These are phyloP conservation scores for Desoria tigrina DNA, from an alignment of 2,888 invertebrate species.

Conservation along the genomic window DNA sequence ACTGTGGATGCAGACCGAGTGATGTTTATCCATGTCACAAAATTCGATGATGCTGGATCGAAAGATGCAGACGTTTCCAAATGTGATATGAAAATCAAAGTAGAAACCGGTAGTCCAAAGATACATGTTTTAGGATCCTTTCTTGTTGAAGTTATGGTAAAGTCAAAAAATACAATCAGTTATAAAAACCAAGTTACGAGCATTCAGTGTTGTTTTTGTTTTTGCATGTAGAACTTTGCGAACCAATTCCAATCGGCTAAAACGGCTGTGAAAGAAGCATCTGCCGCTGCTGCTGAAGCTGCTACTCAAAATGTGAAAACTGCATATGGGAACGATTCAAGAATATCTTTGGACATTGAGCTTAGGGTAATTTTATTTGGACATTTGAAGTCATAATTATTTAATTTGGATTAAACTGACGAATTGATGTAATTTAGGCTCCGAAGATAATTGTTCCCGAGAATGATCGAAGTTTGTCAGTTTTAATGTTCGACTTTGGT, in stretches of 20 bases:
- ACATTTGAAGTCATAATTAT: background rate
- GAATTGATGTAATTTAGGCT: slow-evolving; percentile 61
- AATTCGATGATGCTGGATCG: slow-evolving; percentile 66
- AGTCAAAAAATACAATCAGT: background rate
- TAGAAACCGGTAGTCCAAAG: slow-evolving; percentile 79
- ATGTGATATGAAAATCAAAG: slow-evolving; percentile 75
- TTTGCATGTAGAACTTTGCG: slow-evolving; percentile 76
- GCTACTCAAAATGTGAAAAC: slow-evolving; percentile 84
- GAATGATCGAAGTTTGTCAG: slow-evolving; percentile 75
- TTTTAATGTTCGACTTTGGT: slow-evolving; percentile 83
- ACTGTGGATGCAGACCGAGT: slow-evolving; percentile 79
- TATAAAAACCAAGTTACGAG: too few species aligned
- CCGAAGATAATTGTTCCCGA: slow-evolving; percentile 89
- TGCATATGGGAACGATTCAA: slow-evolving; percentile 77
- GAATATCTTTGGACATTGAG: slow-evolving; percentile 68
- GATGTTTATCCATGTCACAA: slow-evolving; percentile 71
- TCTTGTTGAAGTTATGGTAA: slow-evolving; percentile 73
- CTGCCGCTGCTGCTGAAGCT: slow-evolving; percentile 83
- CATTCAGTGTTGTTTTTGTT: slow-evolving; percentile 8
- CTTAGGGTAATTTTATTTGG: slow-evolving; percentile 60
- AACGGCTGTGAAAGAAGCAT: slow-evolving; percentile 81
- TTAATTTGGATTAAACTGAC: background rate
- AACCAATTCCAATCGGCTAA: slow-evolving; percentile 89
- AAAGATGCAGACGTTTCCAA: slow-evolving; percentile 57
- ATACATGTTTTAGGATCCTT: slow-evolving; percentile 91